Evolutionary conservation across 2,888 invertebrate genomes (phyloP), one percentile per base, ranked within the genome.

Genomic region (Agonopterix alstromeriana): DNA sequence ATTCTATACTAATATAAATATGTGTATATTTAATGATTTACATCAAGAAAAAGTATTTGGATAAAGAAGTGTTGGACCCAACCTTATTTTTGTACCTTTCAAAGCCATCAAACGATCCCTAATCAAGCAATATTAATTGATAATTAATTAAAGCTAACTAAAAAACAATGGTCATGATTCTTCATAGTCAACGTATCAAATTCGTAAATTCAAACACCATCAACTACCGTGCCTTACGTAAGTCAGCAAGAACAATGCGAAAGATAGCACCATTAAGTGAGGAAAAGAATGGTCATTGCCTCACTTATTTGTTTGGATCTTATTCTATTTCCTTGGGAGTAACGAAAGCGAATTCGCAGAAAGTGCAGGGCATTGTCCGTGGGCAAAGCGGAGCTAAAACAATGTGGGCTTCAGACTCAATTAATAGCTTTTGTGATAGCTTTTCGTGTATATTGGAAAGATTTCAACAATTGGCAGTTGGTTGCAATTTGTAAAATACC

Each of bases 201-300:
- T 48, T 48, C 36, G 27, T 38, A 48, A 65, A 81, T 83, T 80
- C 77, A 82, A 82, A 81, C 73, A 67, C 79, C 77, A 82, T 82
- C 84, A 81, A 77, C 74, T 68, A 63, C 65, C 63, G 57, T 56
- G 58, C 62, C 73, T 83, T 85, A 82, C 84, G 83, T 86, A 87
- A 87, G 67, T 60, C 53, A 53, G 63, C 59, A 65, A 64, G 65
- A 82, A 87, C 87, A 87, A 87, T 85, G 78, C 66, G 67, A 69
- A 75, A 77, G 83, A 83, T 83, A 82, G 80, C 70, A 67, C 73
- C 71, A 75, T 82, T 79, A 76, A 67, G 74, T 63, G 71, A 71
- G 74, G 67, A 75, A 71, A 82, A 82, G 77, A 84, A 82, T 78
- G 74, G 79, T 75, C 75, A 79, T 86, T 85, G 82, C 86, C 61